phyloP scores from a whole-genome alignment of 2,113 vertebrate genomes.

The Agelaius tricolor region DNA sequence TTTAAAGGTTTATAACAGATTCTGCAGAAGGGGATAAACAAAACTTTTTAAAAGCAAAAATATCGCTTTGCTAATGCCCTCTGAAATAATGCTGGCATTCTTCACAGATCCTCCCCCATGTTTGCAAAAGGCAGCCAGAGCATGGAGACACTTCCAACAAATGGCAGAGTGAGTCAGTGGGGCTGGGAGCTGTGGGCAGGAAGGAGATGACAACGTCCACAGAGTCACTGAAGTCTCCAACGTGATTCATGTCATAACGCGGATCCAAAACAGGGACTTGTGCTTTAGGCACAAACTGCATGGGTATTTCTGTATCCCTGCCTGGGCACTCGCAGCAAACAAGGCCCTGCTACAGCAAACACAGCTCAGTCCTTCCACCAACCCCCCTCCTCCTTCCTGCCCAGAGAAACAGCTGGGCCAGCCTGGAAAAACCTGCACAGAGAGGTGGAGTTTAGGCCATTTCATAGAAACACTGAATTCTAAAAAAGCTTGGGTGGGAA shows the following conservation, averaged over 20 bases:
- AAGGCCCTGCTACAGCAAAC: accelerated
- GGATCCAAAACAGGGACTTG: not conserved
- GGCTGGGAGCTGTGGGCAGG: conserved; percentile 13
- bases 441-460: not conserved
- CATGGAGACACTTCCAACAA: not conserved
- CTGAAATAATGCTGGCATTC: conserved; percentile 19
- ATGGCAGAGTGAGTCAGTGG: conserved; percentile 57
- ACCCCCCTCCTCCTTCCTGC: not conserved
- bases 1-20: conserved; percentile 10
- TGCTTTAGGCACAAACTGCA: not conserved
- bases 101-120: conserved; percentile 39
- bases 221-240: not conserved
- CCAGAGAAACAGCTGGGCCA: not conserved
- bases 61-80: conserved; percentile 35
- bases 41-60: not conserved
- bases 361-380: not conserved
- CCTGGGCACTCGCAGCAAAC: not conserved
- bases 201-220: not conserved
- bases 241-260: not conserved
- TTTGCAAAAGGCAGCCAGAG: conserved; percentile 32
- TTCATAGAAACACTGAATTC: not conserved
- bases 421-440: not conserved
- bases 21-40: not conserved
- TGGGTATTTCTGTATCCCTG: not conserved
- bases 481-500: not conserved